A percentile compares a stretch with the other conserved stretches of the same genome.
These are phyloP conservation scores for Sebastes aleutianus DNA, from an alignment of 2,797 vertebrate genomes.

Conservation along the genomic window DNA sequence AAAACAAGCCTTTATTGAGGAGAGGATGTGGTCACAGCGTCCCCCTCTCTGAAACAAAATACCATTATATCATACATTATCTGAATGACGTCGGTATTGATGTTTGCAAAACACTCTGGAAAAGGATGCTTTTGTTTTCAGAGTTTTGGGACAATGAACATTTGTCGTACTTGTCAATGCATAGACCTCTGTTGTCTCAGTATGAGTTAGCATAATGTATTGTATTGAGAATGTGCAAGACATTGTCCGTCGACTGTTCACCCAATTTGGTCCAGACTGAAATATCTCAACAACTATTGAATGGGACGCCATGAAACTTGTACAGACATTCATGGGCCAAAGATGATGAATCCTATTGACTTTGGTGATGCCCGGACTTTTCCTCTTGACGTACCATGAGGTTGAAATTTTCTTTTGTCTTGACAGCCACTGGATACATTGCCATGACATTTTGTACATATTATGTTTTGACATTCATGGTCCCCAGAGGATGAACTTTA, in stretches of 20 bases:
- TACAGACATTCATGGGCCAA: background rate
- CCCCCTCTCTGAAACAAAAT: slow-evolving; percentile 23
- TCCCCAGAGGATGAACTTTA: background rate
- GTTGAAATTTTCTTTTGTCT: background rate
- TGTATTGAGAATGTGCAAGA: background rate
- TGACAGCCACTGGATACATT: background rate
- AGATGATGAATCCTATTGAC: background rate
- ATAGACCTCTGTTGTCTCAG: background rate
- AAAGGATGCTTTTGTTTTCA: slow-evolving; percentile 19
- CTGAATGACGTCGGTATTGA: slow-evolving; percentile 1
- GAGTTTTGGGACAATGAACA: slow-evolving; percentile 9
- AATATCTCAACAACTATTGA: background rate
- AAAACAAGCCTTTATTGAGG: slow-evolving; percentile 21
- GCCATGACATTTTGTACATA: background rate
- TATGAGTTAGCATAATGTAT: background rate
- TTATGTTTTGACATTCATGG: background rate
- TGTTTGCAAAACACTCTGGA: background rate
- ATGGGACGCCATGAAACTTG: background rate
- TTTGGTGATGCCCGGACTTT: background rate
- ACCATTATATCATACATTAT: slow-evolving; percentile 11
- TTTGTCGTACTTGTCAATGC: slow-evolving; percentile 23
- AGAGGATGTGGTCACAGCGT: slow-evolving; percentile 50
- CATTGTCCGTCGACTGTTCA: background rate
- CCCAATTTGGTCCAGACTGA: background rate
- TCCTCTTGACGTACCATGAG: background rate